Evolutionary conservation across 2,113 vertebrate species (phyloP).

Genomic region (Callionymus lyra): DNA sequence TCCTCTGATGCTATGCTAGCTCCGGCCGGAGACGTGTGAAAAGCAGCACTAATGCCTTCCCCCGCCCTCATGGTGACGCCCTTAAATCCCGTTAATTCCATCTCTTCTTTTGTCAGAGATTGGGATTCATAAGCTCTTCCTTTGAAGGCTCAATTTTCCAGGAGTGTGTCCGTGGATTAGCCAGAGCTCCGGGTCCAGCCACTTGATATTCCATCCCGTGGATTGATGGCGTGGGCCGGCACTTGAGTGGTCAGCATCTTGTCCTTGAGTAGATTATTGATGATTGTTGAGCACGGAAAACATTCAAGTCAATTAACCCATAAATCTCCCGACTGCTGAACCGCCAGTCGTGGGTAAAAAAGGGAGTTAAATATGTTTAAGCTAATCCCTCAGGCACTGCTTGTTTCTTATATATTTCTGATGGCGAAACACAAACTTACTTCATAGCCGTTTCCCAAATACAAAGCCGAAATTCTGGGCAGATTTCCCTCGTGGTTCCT

Average conservation of each 20-base stretch:
- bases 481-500: slow-evolving; percentile 32
- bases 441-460: slow-evolving; percentile 30
- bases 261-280: slow-evolving; percentile 28
- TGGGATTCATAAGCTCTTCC: slow-evolving; percentile 50
- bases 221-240: slow-evolving; percentile 15
- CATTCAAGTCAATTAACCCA: slow-evolving; percentile 20
- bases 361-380: slow-evolving; percentile 15
- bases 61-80: slow-evolving; percentile 42
- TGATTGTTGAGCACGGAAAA: slow-evolving; percentile 24
- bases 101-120: slow-evolving; percentile 57
- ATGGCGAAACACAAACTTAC: slow-evolving; percentile 9
- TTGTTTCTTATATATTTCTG: neutral
- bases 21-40: slow-evolving; percentile 40
- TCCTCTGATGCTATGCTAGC: too few species aligned
- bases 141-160: slow-evolving; percentile 61
- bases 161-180: slow-evolving; percentile 49
- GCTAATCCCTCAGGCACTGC: neutral
- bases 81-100: slow-evolving; percentile 61
- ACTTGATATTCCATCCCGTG: slow-evolving; percentile 13
- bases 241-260: slow-evolving; percentile 27
- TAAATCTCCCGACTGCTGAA: slow-evolving; percentile 13
- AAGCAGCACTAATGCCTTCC: slow-evolving; percentile 48
- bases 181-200: slow-evolving; percentile 21
- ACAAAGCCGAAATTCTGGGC: slow-evolving; percentile 21
- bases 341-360: slow-evolving; percentile 1